phyloP scores from a whole-genome alignment of 2,113 vertebrate genomes.

The Cygnus buccinator region DNA sequence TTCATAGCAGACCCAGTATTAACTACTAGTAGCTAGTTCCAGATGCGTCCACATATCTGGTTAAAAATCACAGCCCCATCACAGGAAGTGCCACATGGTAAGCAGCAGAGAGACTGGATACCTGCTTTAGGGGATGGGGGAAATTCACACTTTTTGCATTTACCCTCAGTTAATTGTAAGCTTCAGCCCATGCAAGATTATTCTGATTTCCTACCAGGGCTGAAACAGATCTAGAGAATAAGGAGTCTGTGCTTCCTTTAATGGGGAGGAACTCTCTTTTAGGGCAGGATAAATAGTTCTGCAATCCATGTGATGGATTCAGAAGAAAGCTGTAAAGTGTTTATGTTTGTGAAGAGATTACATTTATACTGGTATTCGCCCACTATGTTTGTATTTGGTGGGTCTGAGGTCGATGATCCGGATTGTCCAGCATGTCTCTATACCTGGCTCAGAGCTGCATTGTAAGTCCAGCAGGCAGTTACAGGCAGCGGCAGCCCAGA shows the following conservation, averaged over 20 bases:
- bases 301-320: neutral
- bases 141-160: rapidly evolving
- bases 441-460: neutral
- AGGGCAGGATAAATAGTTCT: neutral
- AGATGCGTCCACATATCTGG: neutral
- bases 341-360: neutral
- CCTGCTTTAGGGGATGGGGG: neutral
- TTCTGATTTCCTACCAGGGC: neutral
- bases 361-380: neutral
- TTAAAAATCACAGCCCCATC: neutral
- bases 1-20: neutral
- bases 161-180: neutral
- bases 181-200: neutral
- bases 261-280: neutral
- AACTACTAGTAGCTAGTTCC: neutral
- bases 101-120: neutral
- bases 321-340: neutral
- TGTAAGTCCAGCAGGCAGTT: neutral
- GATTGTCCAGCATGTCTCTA: neutral
- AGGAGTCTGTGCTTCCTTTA: neutral
- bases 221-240: neutral
- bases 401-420: neutral
- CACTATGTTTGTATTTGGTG: neutral
- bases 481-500: neutral
- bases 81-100: neutral